Evolutionary conservation across 1,140 invertebrate genomes (phyloP).

Genomic region (Lerema accius): DNA sequence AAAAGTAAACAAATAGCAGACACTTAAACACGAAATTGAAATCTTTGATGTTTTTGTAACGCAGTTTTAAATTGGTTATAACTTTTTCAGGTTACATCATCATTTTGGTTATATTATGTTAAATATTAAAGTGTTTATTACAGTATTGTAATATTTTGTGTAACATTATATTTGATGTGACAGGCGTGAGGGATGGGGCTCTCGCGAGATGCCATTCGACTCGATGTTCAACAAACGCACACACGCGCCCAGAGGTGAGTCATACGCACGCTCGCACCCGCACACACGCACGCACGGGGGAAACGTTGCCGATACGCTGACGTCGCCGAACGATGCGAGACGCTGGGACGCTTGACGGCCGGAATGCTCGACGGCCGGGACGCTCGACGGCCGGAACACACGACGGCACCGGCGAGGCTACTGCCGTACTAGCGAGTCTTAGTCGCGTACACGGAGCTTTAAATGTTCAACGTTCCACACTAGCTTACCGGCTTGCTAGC

Average conservation of each 20-base stretch:
- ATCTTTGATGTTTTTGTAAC: too few species aligned
- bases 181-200: constrained; percentile 76
- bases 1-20: too few species aligned
- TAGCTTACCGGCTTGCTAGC: not conserved
- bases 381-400: too few species aligned
- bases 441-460: not conserved
- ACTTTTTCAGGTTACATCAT: too few species aligned
- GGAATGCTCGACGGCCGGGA: too few species aligned
- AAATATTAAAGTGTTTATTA: too few species aligned
- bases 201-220: constrained; percentile 74
- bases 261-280: constrained; percentile 44
- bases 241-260: constrained; percentile 72
- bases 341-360: constrained; percentile 19
- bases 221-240: constrained; percentile 75
- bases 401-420: not conserved
- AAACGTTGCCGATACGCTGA: constrained; percentile 65
- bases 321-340: constrained; percentile 25
- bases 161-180: constrained; percentile 12
- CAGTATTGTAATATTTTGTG: too few species aligned
- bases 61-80: too few species aligned
- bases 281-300: constrained; percentile 50
- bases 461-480: not conserved
- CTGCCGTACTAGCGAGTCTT: not conserved
- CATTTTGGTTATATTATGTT: too few species aligned
- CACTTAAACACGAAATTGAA: too few species aligned